These are phyloP conservation scores for Coenonympha arcania DNA, from an alignment of 2,888 invertebrate species.

Conservation along the genomic window DNA sequence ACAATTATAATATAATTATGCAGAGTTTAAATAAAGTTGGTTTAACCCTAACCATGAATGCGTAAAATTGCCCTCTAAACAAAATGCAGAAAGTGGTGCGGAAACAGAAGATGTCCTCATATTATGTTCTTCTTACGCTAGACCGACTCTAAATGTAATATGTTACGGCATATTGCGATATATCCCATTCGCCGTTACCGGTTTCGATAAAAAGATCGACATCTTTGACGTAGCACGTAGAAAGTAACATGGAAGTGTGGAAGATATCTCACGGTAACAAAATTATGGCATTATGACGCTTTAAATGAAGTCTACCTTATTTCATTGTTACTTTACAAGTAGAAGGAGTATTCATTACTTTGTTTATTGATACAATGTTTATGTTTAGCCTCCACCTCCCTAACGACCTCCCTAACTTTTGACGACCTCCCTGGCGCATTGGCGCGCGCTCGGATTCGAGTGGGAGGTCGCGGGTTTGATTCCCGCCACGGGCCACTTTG, in stretches of 20 bases:
- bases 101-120: slow-evolving; percentile 7
- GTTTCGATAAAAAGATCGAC: slow-evolving; percentile 6
- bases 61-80: slow-evolving; percentile 7
- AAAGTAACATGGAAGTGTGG: slow-evolving; percentile 11
- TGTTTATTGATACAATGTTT: no score
- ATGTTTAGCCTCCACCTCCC: no score
- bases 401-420: no score
- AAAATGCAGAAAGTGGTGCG: slow-evolving; percentile 19
- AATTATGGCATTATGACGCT: neutral
- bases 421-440: no score
- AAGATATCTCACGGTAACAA: slow-evolving; percentile 3
- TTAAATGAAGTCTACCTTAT: no score
- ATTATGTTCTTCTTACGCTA: slow-evolving; percentile 4
- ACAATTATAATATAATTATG: no score
- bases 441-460: no score
- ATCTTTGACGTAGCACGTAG: neutral
- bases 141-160: slow-evolving; percentile 1
- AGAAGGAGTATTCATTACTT: no score
- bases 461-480: no score
- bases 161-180: slow-evolving; percentile 2
- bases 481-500: no score
- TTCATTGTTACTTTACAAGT: no score
- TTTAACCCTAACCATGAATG: neutral
- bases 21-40: neutral
- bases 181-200: slow-evolving; percentile 5